Conservation (phyloP, 2,888 invertebrate species). For the Stratiomys singularior region DNA sequence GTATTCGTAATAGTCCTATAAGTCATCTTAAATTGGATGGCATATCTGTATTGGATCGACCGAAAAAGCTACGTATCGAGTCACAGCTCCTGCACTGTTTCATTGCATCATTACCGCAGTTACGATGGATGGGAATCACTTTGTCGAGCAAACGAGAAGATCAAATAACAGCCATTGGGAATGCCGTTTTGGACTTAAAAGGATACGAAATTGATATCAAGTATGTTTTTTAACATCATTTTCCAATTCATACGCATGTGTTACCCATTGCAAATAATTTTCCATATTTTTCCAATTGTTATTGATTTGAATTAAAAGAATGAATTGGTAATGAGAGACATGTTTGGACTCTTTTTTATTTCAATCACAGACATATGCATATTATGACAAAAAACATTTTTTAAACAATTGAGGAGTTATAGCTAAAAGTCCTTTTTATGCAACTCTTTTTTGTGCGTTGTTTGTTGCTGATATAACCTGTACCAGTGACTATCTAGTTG, state of each 20-base stretch:
- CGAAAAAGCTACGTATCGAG: constrained; percentile 57
- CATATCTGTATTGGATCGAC: constrained; percentile 58
- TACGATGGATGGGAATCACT: constrained; percentile 60
- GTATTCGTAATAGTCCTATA: constrained; percentile 57
- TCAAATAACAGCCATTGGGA: constrained; percentile 58
- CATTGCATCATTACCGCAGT: constrained; percentile 56
- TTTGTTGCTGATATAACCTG: too few relatives aligned
- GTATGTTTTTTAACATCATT: constrained; percentile 53
- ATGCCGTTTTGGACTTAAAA: constrained; percentile 58
- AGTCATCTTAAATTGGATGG: constrained; percentile 60
- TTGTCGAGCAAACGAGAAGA: constrained; percentile 58
- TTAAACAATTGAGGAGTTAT: too few relatives aligned
- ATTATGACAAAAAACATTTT: too few relatives aligned
- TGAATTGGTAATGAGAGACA: too few relatives aligned
- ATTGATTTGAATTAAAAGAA: too few relatives aligned
- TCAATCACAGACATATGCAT: too few relatives aligned
- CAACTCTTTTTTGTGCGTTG: too few relatives aligned
- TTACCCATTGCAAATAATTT: too few relatives aligned
- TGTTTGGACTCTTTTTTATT: too few relatives aligned
- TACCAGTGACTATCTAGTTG: too few relatives aligned
- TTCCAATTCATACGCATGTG: neutral
- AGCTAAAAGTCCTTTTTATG: too few relatives aligned
- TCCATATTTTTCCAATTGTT: too few relatives aligned
- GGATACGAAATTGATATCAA: constrained; percentile 60
- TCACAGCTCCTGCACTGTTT: constrained; percentile 57